phyloP scores from a whole-genome alignment of 2,113 vertebrate genomes.

The Heterochromis multidens region DNA sequence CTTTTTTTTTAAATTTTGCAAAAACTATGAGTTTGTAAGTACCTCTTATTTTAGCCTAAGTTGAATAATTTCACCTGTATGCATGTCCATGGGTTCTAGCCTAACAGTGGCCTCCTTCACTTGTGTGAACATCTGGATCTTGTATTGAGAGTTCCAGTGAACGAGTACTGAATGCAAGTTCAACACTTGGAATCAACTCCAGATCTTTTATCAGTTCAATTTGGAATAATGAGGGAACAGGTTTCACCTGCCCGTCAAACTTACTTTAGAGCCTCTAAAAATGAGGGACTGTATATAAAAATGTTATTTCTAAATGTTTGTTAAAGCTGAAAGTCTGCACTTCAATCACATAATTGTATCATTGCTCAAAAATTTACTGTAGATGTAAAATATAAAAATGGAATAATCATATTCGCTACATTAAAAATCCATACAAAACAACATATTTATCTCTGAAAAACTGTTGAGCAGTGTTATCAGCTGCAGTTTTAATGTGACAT shows the following conservation, averaged over 20 bases:
- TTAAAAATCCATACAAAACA: no score
- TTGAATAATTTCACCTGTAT: neutral
- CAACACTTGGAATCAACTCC: neutral
- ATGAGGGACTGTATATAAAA: neutral
- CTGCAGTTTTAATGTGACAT: neutral
- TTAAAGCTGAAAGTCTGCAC: no score
- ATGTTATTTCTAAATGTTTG: no score
- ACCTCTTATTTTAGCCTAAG: neutral
- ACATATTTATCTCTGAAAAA: no score
- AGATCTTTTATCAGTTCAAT: neutral
- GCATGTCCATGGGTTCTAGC: accelerated
- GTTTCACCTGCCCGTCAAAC: neutral
- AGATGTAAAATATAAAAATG: accelerated
- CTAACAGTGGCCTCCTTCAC: neutral
- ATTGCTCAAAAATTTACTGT: neutral
- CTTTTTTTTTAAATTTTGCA: neutral
- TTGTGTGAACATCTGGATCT: neutral
- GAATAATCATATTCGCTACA: no score
- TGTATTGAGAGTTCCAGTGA: neutral
- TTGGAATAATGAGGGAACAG: accelerated
- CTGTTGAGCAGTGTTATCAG: neutral
- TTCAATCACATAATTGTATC: no score
- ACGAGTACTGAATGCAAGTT: neutral
- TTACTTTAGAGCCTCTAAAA: neutral
- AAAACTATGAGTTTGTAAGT: neutral